Conservation (phyloP, 2,113 vertebrate species). For the Lepus timidus region DNA sequence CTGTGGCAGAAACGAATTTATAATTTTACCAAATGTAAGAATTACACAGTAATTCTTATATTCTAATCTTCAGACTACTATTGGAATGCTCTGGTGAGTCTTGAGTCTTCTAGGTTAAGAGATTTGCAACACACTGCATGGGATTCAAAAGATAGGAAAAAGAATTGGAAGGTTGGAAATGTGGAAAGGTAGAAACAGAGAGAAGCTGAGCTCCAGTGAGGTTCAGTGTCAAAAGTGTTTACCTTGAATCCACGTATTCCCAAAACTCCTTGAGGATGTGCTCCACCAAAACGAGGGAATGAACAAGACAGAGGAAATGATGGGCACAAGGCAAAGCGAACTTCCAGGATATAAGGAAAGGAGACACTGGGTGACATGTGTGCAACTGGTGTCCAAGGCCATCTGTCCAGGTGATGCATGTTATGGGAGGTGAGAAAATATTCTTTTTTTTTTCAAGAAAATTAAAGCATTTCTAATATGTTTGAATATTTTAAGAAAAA, state of each 20-base stretch:
- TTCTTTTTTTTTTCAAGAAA: constrained; percentile 15
- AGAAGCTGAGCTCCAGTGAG: constrained; percentile 13
- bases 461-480: neutral
- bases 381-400: neutral
- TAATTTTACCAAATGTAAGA: constrained; percentile 4
- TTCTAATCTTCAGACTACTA: neutral
- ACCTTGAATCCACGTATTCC: neutral
- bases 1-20: constrained; percentile 19
- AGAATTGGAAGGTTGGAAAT: neutral
- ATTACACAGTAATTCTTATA: constrained; percentile 7
- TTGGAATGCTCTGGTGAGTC: neutral
- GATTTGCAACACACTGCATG: neutral
- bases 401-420: neutral
- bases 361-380: too few species aligned
- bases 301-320: neutral
- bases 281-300: neutral
- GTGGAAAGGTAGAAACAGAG: neutral
- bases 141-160: neutral
- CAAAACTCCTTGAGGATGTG: neutral
- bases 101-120: neutral
- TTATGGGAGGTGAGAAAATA: neutral
- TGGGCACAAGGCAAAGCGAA: neutral
- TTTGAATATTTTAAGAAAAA: neutral
- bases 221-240: neutral
- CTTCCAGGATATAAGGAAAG: neutral